Evolutionary conservation across 1,140 invertebrate species (phyloP), one percentile per base, ranked within the genome.

Genomic region (Zaprionus gabonicus): DNA sequence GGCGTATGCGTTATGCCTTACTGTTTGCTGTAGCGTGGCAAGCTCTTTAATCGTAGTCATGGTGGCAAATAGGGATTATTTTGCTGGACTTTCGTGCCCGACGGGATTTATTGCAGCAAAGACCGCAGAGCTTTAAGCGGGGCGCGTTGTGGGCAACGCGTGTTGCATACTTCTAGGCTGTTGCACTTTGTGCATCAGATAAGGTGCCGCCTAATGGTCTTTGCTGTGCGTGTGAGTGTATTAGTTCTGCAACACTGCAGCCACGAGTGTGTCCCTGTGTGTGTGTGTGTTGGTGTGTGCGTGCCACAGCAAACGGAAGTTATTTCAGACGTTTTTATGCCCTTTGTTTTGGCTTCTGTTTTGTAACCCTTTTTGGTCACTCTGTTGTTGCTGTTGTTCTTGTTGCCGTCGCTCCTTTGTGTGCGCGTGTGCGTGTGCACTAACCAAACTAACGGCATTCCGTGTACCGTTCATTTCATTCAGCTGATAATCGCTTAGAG

Each of bases 321-420:
- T 80, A 82, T 82, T 82, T 80, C 70, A 82, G 80, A 82, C 80
- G 74, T 80, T 82, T 82, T 82, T 80, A 80, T 82, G 78, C 80
- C 78, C 74, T 80, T 82, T 72, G 73, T 76, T 82, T 78, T 80
- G 64, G 58, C 67, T 51, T 69, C 67, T 76, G 71, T 68, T 78
- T 76, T 41, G 63, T 76, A 76, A 79, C 76, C 79, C 79, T 81
- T 81, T 81, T 75, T 51, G 76, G 66, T 64, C 51, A 53, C 60
- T 75, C 36, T 34, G 46, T 57, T 51, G 57, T 34, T 34, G 46
- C 51, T 51, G 57, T 27, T 67, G 72, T 4, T 51, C 49, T 27
- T 67, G 72, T 4, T 56, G 38, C 25, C 60, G 44, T 51, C 56
- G 15, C 38, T 58, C 27, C n/a, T 64, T n/a, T 46, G 58, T 27